Conservation (phyloP, 2,888 invertebrate genomes). For the Autographa gamma region DNA sequence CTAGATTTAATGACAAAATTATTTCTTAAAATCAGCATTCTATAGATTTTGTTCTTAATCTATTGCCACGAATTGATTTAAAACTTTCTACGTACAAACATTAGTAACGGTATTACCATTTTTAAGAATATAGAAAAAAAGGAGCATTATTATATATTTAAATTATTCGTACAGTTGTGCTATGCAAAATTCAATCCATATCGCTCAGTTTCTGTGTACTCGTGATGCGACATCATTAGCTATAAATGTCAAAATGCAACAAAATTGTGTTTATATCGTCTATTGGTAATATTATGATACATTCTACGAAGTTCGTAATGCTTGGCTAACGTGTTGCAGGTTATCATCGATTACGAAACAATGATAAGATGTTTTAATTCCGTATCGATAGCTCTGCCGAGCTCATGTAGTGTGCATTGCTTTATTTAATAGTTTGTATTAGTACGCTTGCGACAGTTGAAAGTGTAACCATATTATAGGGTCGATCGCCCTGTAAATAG, state of each 20-base stretch:
- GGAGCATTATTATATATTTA: background rate
- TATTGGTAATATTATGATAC: slow-evolving; percentile 5
- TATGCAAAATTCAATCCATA: background rate
- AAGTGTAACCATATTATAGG: background rate
- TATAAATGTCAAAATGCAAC: slow-evolving; percentile 3
- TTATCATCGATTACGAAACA: slow-evolving; percentile 7
- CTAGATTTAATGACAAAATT: background rate
- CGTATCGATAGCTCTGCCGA: background rate
- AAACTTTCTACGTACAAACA: too few relatives aligned
- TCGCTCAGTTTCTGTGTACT: background rate
- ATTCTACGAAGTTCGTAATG: background rate
- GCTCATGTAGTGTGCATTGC: background rate
- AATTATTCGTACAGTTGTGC: background rate
- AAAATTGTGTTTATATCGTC: background rate
- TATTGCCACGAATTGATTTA: too few relatives aligned
- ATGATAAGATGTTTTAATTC: slow-evolving; percentile 2
- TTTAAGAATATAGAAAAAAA: too few relatives aligned
- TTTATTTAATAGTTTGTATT: background rate
- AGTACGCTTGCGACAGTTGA: background rate
- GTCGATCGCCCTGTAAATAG: background rate
- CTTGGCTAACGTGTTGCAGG: background rate
- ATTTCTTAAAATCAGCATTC: background rate
- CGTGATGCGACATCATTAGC: background rate
- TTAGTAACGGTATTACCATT: too few relatives aligned
- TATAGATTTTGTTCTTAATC: too few relatives aligned